Evolutionary conservation across 2,113 vertebrate species (phyloP).

Genomic region (Monarcha castaneiventris): DNA sequence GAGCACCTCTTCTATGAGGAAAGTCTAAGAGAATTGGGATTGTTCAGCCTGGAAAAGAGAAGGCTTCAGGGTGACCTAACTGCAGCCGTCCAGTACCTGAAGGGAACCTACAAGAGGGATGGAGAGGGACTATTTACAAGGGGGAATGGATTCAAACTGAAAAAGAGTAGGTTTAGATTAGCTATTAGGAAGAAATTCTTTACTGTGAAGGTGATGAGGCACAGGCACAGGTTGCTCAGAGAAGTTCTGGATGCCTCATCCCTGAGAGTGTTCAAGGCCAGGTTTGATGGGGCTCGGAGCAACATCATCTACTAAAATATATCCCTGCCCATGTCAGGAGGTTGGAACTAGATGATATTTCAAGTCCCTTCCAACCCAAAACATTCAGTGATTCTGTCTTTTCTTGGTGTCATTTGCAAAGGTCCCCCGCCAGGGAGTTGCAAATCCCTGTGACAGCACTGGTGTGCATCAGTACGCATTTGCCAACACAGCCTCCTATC

Average conservation of each 20-base stretch:
- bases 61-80: not conserved
- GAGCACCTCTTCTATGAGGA: not conserved
- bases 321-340: not conserved
- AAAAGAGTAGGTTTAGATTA: not conserved
- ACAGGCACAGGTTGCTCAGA: not conserved
- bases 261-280: not conserved
- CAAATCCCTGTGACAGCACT: not conserved
- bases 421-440: not conserved
- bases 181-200: not conserved
- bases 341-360: not conserved
- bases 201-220: not conserved
- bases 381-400: not conserved
- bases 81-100: not conserved
- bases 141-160: not conserved
- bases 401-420: not conserved
- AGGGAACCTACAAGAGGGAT: not conserved
- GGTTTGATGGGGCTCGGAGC: not conserved
- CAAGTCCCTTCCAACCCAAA: not conserved
- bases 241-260: not conserved
- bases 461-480: accelerated
- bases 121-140: not conserved
- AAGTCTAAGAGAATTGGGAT: not conserved
- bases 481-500: not conserved
- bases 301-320: not conserved
- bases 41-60: not conserved